A percentile compares a stretch with the other conserved stretches of the same genome.
phyloP scores from a whole-genome alignment of 1,140 invertebrate genomes.

The Phthorimaea operculella region DNA sequence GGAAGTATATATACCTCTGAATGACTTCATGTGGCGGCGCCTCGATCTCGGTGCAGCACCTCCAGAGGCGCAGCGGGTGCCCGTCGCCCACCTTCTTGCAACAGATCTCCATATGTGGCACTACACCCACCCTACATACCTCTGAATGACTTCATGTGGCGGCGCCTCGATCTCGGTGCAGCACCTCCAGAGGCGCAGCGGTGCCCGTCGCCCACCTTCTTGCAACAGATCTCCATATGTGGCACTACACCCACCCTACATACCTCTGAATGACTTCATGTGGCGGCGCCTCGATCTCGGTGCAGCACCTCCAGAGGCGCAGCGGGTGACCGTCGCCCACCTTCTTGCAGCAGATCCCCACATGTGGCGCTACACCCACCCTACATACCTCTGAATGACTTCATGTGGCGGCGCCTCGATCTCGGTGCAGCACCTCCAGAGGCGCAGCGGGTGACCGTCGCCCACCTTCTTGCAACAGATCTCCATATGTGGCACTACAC shows the following conservation, averaged over 20 bases:
- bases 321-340: conserved; percentile 93
- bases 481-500: conserved; percentile 81
- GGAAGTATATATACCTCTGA: conserved; percentile 76
- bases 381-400: conserved; percentile 75
- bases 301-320: conserved; percentile 86
- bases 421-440: conserved; percentile 90
- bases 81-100: conserved; percentile 94
- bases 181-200: conserved; percentile 88
- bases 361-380: conserved; percentile 74
- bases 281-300: conserved; percentile 91
- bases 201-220: conserved; percentile 94
- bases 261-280: conserved; percentile 79
- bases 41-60: conserved; percentile 71
- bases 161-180: conserved; percentile 92
- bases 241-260: conserved; percentile 71
- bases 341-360: conserved; percentile 94
- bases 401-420: conserved; percentile 92
- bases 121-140: conserved; percentile 66
- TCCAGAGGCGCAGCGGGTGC: conserved; percentile 91
- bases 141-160: conserved; percentile 81
- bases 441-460: conserved; percentile 88
- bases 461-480: conserved; percentile 92
- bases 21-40: conserved; percentile 81
- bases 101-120: conserved; percentile 85
- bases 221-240: conserved; percentile 89